Evolutionary conservation across 2,888 invertebrate species (phyloP).

Genomic region (Ophion slaviceki): DNA sequence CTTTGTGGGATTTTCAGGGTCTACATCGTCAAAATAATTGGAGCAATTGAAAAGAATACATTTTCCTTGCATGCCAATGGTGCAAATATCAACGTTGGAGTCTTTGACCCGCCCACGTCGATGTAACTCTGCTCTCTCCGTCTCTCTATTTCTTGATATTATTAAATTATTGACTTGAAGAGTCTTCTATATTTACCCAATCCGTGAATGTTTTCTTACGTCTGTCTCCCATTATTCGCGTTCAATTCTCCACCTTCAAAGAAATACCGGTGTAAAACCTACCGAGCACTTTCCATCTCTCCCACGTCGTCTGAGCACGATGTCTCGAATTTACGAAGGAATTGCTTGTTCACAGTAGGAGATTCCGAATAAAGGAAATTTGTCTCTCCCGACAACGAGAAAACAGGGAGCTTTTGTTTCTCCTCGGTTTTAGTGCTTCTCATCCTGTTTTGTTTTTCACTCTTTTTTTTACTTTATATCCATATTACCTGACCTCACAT

Average conservation of each 20-base stretch:
- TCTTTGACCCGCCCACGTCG: background rate
- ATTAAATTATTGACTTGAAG: slow-evolving; percentile 49
- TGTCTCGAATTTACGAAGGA: slow-evolving; percentile 57
- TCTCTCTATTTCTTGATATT: background rate
- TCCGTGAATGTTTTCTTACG: background rate
- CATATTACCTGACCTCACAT: slow-evolving; percentile 8
- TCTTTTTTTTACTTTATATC: slow-evolving; percentile 12
- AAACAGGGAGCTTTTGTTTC: slow-evolving; percentile 42
- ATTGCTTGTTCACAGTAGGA: slow-evolving; percentile 58
- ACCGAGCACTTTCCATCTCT: slow-evolving; percentile 13
- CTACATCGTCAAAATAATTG: too few species aligned
- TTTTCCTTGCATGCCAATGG: too few species aligned
- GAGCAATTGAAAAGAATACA: too few species aligned
- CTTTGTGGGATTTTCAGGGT: too few species aligned
- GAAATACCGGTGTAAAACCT: slow-evolving; percentile 43
- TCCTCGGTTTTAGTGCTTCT: slow-evolving; percentile 21
- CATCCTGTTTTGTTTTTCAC: slow-evolving; percentile 26
- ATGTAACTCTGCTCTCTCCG: background rate
- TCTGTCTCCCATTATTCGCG: slow-evolving; percentile 37
- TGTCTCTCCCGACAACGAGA: slow-evolving; percentile 22
- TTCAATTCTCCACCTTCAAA: slow-evolving; percentile 63
- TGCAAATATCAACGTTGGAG: too few species aligned
- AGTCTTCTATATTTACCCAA: slow-evolving; percentile 4
- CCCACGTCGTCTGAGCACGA: slow-evolving; percentile 11
- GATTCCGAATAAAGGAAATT: slow-evolving; percentile 56